These are phyloP conservation scores for Hormaphis cornu DNA, from an alignment of 1,140 invertebrate genomes.

Conservation along the genomic window DNA sequence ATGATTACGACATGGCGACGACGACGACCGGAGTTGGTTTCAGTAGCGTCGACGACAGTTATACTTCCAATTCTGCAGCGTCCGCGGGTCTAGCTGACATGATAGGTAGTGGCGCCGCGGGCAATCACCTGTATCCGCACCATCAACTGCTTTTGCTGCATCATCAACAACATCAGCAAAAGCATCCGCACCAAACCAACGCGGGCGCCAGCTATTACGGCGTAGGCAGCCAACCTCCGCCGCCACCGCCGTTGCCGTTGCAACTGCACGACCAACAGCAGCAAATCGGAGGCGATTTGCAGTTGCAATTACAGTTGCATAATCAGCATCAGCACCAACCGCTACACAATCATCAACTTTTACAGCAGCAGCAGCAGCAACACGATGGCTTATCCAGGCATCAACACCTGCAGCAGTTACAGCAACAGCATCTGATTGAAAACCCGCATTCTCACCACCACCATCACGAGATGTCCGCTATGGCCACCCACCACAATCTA, in stretches of 20 bases:
- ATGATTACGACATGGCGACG: slow-evolving; percentile 4
- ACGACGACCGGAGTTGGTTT: slow-evolving; percentile 26
- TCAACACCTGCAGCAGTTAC: slow-evolving; percentile 5
- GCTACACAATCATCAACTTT: slow-evolving; percentile 12
- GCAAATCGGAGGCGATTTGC: background rate
- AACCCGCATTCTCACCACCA: background rate
- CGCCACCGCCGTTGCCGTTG: background rate
- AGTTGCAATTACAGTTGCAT: background rate
- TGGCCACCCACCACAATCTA: slow-evolving; percentile 16
- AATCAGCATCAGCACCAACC: background rate
- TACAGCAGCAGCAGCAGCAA: background rate
- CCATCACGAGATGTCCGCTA: background rate
- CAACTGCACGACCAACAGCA: slow-evolving; percentile 14
- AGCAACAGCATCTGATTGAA: slow-evolving; percentile 11
- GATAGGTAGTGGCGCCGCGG: background rate
- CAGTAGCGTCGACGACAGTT: background rate
- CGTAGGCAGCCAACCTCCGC: background rate
- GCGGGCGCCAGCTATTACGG: slow-evolving; percentile 9
- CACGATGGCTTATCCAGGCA: background rate
- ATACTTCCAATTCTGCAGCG: slow-evolving; percentile 2
- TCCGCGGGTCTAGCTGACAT: background rate
- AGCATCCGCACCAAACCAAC: background rate
- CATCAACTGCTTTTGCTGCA: slow-evolving; percentile 16
- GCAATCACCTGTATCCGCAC: slow-evolving; percentile 11
- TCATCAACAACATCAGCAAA: slow-evolving; percentile 11